Evolutionary conservation across 2,797 vertebrate genomes (phyloP), one percentile per base, ranked within the genome.

Genomic region (Periparus ater): DNA sequence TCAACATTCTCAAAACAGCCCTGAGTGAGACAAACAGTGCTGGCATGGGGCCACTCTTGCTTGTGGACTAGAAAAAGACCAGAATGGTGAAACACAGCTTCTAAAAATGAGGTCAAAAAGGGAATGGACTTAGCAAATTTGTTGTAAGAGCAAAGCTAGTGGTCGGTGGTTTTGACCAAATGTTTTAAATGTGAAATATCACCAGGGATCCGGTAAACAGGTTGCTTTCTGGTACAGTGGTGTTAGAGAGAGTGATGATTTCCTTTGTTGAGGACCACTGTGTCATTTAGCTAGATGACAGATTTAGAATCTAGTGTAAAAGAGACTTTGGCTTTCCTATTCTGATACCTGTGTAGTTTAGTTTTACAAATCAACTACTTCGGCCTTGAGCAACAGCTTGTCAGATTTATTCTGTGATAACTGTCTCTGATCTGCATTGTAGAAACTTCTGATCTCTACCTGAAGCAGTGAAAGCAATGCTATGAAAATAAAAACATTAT

Each of bases 21-120:
- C 75, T 87, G 58, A 82, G 61, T 65, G 84, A 95, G 73, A 93
- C 58, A 95, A 91, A 94, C 87, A 92, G 27, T n/a, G n/a, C 34
- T 88, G 94, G 87, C 86, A 44, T 23, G 68, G 29, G 50, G 76
- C 84, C 94, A 57, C 67, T 60, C 67, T 53, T 91, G 67, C 72
- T 81, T 76, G 78, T 86, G 88, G 85, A 74, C 86, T 79, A 83
- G 70, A 83, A 58, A 61, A 79, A 70, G 65, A 38, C 17, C 17
- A 85, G 53, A 67, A 76, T 51, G 29, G 71, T 79, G 72, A 89
- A 94, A 86, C 23, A 51, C 7, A 10, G 18, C 16, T 94, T 70
- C 85, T 80, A 55, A 91, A 90, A 96, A 81, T 70, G 80, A 94
- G 74, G 83, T 86, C 77, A 75, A 27, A 91, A 91, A 34, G 27